Conservation (phyloP, 2,888 invertebrate species). For the Magallana nippona region DNA sequence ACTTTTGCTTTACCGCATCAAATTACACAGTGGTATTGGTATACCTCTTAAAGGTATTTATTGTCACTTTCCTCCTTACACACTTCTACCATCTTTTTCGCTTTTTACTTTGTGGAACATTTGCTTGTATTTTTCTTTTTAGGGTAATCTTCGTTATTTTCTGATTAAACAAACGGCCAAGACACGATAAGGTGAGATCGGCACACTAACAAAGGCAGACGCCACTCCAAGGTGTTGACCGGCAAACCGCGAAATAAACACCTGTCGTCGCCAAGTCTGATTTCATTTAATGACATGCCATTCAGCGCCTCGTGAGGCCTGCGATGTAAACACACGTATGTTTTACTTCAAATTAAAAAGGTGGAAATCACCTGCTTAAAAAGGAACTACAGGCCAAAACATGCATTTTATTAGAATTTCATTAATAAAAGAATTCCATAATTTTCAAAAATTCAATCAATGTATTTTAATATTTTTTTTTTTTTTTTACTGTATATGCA, state of each 20-base stretch:
- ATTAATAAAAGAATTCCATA: conserved; percentile 25
- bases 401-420: conserved; percentile 39
- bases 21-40: conserved; percentile 44
- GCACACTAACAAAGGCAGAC: conserved; percentile 43
- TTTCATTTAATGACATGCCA: conserved; percentile 50
- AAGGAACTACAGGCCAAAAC: conserved; percentile 39
- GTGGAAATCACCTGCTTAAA: conserved; percentile 49
- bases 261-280: conserved; percentile 55
- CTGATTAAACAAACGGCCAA: conserved; percentile 42
- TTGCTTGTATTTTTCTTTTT: conserved; percentile 4
- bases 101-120: conserved; percentile 14
- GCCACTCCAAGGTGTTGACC: conserved; percentile 50
- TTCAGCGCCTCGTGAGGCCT: conserved; percentile 45
- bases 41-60: conserved; percentile 31
- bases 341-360: conserved; percentile 45
- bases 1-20: conserved; percentile 42
- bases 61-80: conserved; percentile 41
- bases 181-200: conserved; percentile 39
- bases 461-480: neutral
- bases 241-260: conserved; percentile 51
- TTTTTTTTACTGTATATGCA: neutral
- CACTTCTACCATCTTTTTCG: neutral
- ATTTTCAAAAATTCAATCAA: conserved; percentile 18
- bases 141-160: conserved; percentile 35
- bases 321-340: conserved; percentile 48